phyloP scores from a whole-genome alignment of 2,113 vertebrate species.

The Pelecanus crispus region DNA sequence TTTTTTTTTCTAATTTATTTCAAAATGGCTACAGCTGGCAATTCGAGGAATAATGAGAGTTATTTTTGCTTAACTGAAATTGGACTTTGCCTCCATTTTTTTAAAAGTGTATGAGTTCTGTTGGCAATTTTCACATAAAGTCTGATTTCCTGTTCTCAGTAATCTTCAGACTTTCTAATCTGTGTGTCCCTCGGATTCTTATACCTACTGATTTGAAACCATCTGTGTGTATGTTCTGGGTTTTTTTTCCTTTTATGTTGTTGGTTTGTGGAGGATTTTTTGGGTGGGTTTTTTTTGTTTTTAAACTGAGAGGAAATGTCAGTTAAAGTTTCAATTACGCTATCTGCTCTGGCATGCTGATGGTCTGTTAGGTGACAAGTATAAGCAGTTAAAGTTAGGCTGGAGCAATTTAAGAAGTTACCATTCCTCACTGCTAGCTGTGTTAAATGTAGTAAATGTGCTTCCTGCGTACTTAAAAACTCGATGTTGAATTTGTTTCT shows the following conservation, averaged over 20 bases:
- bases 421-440: background rate
- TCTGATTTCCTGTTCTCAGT: background rate
- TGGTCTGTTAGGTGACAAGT: background rate
- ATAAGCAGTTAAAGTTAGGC: background rate
- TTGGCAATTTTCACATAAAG: background rate
- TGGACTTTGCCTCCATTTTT: background rate
- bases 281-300: background rate
- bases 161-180: background rate
- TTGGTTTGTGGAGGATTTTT: background rate
- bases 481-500: background rate
- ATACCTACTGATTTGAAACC: background rate
- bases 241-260: background rate
- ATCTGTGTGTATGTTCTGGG: background rate
- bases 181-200: background rate
- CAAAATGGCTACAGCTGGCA: background rate
- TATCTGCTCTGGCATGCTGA: background rate
- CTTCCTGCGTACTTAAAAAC: background rate
- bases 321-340: background rate
- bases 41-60: background rate
- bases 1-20: background rate
- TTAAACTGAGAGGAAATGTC: background rate
- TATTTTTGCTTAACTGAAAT: background rate
- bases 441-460: background rate
- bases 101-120: background rate
- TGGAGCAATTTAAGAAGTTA: background rate